Base-by-base conservation (phyloP, 2,888 invertebrate species). In the Ischnus inquisitorius region DNA sequence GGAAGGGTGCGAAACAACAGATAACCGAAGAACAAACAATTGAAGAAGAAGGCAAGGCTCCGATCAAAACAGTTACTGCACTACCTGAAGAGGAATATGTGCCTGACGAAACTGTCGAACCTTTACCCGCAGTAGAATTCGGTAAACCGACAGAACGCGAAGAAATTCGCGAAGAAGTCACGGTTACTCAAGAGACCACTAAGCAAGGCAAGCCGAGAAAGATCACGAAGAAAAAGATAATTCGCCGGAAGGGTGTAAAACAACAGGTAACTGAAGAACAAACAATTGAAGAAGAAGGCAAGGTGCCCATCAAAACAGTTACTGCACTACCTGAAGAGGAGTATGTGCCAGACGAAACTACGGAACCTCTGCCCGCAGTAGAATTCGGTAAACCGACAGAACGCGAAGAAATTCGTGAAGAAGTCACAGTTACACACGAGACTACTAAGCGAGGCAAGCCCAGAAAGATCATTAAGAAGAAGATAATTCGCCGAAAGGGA, bases 171-270 rank as follows among this genome's bases (percentile, higher is more conserved):
- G 92, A 93, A 83, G 87, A 92, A 85, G 89, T 91, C 2, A 88
- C 89, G 5, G 88, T 92, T 3, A 91, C 87, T 3, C 89, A 92
- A 64, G 85, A 91, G n/a, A 83, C 85, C 14, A 89, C 88, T 28
- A 87, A 92, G 60, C 88, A 91, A 79, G 93, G 92, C 2, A 92
- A 92, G 72, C 85, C 91, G 1, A 91, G 34, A 46, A 87, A 85
- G 43, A 84, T 85, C 4, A 92, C 92, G 0, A 94, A 94, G 2
- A 87, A 95, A 94, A 94, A 94, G 0, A 93, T 94, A 1, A 93
- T 94, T 2, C 95, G 93, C 86, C 94, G 94, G 71, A 93, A 93
- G 72, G 95, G 94, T 1, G 75, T 64, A 28, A 84, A 88, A 85
- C 22, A 86, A 85, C 83, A 87, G 3, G 85, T 88, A 6, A 88